Conservation (phyloP, 2,113 vertebrate species). For the Myodes glareolus region DNA sequence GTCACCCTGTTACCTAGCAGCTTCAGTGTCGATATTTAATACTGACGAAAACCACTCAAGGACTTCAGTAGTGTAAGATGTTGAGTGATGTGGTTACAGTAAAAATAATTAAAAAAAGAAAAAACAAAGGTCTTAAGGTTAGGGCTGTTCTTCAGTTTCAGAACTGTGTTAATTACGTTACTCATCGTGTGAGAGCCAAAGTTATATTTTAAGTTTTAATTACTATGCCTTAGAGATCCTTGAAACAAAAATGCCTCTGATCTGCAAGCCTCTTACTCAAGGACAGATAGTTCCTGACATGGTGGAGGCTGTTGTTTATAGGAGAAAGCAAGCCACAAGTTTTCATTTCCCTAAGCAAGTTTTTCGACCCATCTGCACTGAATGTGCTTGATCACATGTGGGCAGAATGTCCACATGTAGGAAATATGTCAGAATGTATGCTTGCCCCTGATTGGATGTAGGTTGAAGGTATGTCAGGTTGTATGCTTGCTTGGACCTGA, state of each 20-base stretch:
- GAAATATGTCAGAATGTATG: background rate
- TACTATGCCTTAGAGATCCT: background rate
- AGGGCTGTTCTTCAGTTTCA: slow-evolving; percentile 14
- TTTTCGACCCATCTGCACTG: background rate
- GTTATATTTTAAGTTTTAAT: background rate
- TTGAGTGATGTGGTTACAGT: background rate
- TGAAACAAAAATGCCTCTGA: background rate
- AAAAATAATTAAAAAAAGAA: background rate
- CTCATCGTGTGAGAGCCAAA: background rate
- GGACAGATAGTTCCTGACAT: background rate
- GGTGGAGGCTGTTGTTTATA: background rate
- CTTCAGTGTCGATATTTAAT: slow-evolving; percentile 4
- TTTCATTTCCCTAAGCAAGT: background rate
- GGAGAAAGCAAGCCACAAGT: background rate
- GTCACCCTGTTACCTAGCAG: background rate
- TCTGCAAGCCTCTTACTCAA: background rate
- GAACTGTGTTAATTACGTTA: background rate
- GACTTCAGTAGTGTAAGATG: background rate
- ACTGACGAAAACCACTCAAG: slow-evolving; percentile 44
- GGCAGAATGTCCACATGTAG: background rate
- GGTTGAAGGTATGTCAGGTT: background rate
- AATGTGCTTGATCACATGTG: background rate
- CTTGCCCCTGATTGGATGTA: background rate
- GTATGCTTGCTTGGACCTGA: background rate
- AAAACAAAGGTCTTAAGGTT: background rate